Percentiles rank a stretch among this genome's conserved stretches.
phyloP scores from a whole-genome alignment of 2,113 vertebrate species.

The Phylloscopus trochilus region DNA sequence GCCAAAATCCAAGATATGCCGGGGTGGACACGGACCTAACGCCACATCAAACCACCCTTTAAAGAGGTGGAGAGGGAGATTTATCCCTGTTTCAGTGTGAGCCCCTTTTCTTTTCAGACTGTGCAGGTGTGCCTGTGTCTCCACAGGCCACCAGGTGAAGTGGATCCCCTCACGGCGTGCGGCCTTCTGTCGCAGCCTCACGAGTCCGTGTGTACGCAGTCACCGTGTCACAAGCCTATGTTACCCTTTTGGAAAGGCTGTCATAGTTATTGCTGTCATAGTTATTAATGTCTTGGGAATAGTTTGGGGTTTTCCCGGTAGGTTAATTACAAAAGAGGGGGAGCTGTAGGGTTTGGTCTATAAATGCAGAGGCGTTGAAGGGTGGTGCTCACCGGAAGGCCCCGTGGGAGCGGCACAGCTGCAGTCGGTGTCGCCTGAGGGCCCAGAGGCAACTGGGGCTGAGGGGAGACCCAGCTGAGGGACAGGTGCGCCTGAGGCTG shows the following conservation, averaged over 20 bases:
- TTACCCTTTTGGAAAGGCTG: not conserved
- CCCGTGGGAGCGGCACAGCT: not conserved
- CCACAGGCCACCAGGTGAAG: not conserved
- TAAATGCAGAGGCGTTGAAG: not conserved
- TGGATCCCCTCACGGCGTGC: not conserved
- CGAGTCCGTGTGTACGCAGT: not conserved
- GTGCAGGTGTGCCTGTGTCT: rapidly evolving
- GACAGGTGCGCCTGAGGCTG: too few species aligned
- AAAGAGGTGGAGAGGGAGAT: not conserved
- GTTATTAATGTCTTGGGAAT: not conserved
- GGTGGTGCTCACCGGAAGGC: not conserved
- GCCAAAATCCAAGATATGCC: rapidly evolving
- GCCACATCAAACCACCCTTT: rapidly evolving
- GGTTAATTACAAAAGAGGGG: not conserved
- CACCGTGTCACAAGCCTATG: not conserved
- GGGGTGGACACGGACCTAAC: rapidly evolving
- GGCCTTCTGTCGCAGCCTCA: not conserved
- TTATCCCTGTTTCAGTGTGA: not conserved
- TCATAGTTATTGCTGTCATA: not conserved
- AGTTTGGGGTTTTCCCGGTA: not conserved
- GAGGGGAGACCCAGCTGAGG: not conserved
- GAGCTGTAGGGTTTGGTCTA: not conserved
- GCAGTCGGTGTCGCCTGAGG: not conserved
- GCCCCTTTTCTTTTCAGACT: not conserved
- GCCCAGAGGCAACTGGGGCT: rapidly evolving